A percentile compares a stretch with the other conserved stretches of the same genome.
phyloP scores from a whole-genome alignment of 2,113 vertebrate genomes.

The Psilopogon haemacephalus region DNA sequence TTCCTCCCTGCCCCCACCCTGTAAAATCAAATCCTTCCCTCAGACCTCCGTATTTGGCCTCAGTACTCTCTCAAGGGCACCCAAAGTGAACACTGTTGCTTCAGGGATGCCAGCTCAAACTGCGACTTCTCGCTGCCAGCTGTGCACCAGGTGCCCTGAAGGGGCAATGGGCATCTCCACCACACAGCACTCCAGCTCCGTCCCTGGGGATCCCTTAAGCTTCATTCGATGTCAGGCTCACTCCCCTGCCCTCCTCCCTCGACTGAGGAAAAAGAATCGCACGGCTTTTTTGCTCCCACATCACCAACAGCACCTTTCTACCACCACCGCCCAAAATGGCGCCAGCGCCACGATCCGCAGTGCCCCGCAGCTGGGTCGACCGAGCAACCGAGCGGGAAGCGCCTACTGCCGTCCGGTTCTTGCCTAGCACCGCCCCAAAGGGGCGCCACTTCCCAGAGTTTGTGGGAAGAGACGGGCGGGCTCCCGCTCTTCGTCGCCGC shows the following conservation, averaged over 20 bases:
- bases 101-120: background rate
- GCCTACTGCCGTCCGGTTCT: accelerated
- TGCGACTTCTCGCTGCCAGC: accelerated
- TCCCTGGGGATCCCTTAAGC: accelerated
- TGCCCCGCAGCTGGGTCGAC: background rate
- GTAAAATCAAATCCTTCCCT: background rate
- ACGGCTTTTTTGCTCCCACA: accelerated
- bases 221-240: accelerated
- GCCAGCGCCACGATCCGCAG: accelerated
- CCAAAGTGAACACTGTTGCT: accelerated
- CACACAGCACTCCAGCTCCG: background rate
- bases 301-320: background rate
- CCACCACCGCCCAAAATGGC: background rate
- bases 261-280: accelerated
- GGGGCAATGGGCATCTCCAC: accelerated
- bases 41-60: background rate
- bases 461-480: background rate
- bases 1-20: background rate
- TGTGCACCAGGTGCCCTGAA: accelerated
- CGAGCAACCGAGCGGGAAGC: background rate
- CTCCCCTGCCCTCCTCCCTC: background rate
- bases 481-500: accelerated
- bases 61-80: too few species aligned
- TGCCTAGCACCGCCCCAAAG: background rate
- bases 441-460: background rate